A percentile compares a stretch with the other conserved stretches of the same genome.
Conservation (phyloP, 1,140 invertebrate genomes). For the Drosophila tristis region DNA sequence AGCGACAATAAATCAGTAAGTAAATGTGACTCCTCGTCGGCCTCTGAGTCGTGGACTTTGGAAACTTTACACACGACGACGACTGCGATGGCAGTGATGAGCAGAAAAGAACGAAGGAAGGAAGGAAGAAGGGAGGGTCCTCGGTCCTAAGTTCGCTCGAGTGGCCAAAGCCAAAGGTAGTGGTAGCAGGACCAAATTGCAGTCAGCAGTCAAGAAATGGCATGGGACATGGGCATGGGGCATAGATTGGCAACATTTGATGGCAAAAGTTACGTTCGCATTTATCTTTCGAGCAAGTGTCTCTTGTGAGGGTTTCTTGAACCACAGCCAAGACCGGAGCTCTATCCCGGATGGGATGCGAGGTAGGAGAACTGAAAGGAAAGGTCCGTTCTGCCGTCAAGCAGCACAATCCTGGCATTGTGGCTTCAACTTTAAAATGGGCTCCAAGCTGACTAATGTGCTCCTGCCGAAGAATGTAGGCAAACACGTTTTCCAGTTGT, state of each 20-base stretch:
- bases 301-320: constrained; percentile 80
- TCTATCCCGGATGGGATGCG: constrained; percentile 26
- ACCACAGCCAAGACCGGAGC: constrained; percentile 69
- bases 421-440: constrained; percentile 33
- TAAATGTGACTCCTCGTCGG: constrained; percentile 67
- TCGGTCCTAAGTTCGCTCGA: constrained; percentile 10
- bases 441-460: constrained; percentile 47
- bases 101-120: background rate
- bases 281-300: constrained; percentile 79
- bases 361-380: background rate
- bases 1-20: constrained; percentile 78
- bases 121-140: background rate
- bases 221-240: constrained; percentile 14
- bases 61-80: constrained; percentile 28
- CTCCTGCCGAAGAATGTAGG: constrained; percentile 15
- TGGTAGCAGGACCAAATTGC: constrained; percentile 16
- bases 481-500: constrained; percentile 26
- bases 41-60: constrained; percentile 23
- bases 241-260: constrained; percentile 81
- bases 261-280: constrained; percentile 78
- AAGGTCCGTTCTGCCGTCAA: background rate
- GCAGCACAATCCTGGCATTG: constrained; percentile 23
- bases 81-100: constrained; percentile 9
- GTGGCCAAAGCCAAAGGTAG: constrained; percentile 20
- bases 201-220: constrained; percentile 14